These are phyloP conservation scores for Tangara arthus DNA, from an alignment of 2,797 vertebrate genomes.

Conservation along the genomic window DNA sequence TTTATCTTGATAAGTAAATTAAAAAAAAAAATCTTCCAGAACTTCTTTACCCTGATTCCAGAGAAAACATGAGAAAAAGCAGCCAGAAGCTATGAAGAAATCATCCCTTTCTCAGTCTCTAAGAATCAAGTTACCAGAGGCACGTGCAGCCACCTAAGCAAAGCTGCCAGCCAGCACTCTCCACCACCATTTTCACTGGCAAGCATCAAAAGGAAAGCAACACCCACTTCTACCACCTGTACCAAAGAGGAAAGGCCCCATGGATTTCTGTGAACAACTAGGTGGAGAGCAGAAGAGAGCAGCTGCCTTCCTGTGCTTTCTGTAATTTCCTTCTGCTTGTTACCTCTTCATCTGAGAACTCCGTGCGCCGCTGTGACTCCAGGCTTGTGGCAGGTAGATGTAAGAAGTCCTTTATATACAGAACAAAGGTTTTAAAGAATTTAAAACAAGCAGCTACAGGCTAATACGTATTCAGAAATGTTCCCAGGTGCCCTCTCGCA, in stretches of 20 bases:
- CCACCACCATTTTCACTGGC: not conserved
- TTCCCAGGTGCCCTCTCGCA: not conserved
- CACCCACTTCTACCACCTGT: not conserved
- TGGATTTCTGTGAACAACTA: not conserved
- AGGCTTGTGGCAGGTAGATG: constrained; percentile 82
- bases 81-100: not conserved
- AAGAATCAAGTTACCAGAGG: not conserved
- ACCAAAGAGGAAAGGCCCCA: constrained; percentile 6
- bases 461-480: not conserved
- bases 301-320: not conserved
- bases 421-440: constrained; percentile 75
- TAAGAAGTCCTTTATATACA: constrained; percentile 86
- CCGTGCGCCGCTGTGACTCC: constrained; percentile 74
- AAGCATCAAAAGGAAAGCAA: constrained; percentile 25
- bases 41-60: not conserved
- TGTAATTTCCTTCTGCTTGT: constrained; percentile 34
- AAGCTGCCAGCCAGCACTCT: constrained; percentile 14
- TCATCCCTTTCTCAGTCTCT: not conserved
- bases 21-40: not conserved
- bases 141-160: not conserved
- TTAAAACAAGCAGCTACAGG: not conserved
- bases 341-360: constrained; percentile 82
- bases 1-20: not conserved
- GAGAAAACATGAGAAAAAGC: not conserved
- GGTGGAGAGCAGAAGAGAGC: not conserved